These are phyloP conservation scores for Carpatolechia fugitivella DNA, from an alignment of 2,888 invertebrate species.

Conservation along the genomic window DNA sequence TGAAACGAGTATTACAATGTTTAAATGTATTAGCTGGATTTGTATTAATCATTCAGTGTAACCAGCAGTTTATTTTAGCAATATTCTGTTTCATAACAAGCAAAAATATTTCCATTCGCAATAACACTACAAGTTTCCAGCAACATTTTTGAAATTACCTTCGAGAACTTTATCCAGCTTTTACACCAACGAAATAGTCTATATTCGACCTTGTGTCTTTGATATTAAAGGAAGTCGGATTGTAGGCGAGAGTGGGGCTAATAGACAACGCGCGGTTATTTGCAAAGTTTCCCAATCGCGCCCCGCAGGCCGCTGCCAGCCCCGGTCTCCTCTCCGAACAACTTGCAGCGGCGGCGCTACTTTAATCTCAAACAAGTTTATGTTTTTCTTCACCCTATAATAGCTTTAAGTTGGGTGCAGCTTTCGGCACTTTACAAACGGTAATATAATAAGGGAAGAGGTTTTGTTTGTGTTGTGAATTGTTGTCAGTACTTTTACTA, in stretches of 20 bases:
- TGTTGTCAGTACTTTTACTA: too few relatives aligned
- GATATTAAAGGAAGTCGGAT: background rate
- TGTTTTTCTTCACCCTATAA: slow-evolving; percentile 6
- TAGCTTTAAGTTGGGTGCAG: background rate
- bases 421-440: background rate
- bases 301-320: slow-evolving; percentile 15
- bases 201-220: background rate
- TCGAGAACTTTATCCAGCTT: slow-evolving; percentile 25
- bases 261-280: slow-evolving; percentile 51
- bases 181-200: slow-evolving; percentile 2
- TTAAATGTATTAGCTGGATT: background rate
- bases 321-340: background rate
- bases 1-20: background rate
- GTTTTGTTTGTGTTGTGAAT: background rate
- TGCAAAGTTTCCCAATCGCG: slow-evolving; percentile 45
- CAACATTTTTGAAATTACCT: slow-evolving; percentile 42
- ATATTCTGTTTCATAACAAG: background rate
- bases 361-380: slow-evolving; percentile 7
- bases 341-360: background rate
- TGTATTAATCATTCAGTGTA: too few relatives aligned
- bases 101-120: background rate
- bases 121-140: slow-evolving; percentile 25
- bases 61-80: background rate
- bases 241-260: slow-evolving; percentile 33
- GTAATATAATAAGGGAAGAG: slow-evolving; percentile 1